Evolutionary conservation across 1,140 invertebrate genomes (phyloP).

Genomic region (Aricia agestis): DNA sequence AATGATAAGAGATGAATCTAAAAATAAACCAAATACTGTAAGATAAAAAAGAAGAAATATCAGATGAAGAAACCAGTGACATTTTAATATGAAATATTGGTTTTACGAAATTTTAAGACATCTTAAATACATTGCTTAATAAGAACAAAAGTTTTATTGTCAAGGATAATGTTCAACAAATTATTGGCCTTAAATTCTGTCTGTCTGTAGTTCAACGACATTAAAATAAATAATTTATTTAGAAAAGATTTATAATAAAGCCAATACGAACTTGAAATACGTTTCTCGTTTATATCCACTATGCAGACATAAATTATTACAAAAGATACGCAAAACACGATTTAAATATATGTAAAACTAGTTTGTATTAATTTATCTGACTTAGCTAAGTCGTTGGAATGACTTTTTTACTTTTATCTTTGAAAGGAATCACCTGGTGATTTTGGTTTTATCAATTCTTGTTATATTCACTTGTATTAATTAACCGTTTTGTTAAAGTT

Average conservation of each 20-base stretch:
- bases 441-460: background rate
- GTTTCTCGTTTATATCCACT: background rate
- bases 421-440: background rate
- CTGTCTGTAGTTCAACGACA: background rate
- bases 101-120: too few species aligned
- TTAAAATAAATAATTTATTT: background rate
- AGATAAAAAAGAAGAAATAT: too few species aligned
- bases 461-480: background rate
- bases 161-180: too few species aligned
- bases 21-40: too few species aligned
- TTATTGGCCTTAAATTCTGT: background rate
- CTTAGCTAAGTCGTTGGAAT: background rate
- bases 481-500: too few species aligned
- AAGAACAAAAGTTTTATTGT: too few species aligned
- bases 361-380: constrained; percentile 10
- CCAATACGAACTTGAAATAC: background rate
- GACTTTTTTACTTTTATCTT: constrained; percentile 2
- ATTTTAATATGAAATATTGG: too few species aligned
- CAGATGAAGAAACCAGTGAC: too few species aligned
- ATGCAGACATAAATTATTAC: background rate
- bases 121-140: too few species aligned
- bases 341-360: constrained; percentile 12
- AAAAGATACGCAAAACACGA: constrained; percentile 4
- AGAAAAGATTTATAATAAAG: background rate
- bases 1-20: too few species aligned